Evolutionary conservation across 1,140 invertebrate species (phyloP), one percentile per base, ranked within the genome.

Genomic region (Helicorthomorpha holstii): DNA sequence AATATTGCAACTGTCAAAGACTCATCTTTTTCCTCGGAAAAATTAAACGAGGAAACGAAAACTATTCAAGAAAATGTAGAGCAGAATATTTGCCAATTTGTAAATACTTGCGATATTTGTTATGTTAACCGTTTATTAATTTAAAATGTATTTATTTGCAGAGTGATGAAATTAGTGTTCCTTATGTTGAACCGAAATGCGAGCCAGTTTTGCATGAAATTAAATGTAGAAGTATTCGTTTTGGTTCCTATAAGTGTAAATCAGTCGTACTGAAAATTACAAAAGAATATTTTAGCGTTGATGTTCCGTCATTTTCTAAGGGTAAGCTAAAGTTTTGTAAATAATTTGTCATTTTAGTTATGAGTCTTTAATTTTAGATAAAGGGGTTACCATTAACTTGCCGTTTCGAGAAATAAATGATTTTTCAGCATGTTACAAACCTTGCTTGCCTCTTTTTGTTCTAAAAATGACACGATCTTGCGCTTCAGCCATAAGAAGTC

Each of bases 381-480:
- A 34, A 34, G 16, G 7, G 29, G 29, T 34, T 7, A 34, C 29
- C 16, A 16, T 34, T 7, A 7, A 16, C 7, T 7, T 34, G 7
- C 7, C 7, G 29, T 34, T 34, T 7, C 7, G 16, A 34, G 29
- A 34, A 7, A 34, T 34, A 34, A 34, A 7, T 7, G 29, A 16
- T 7, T 7, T 16, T 34, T 7, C 16, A 16, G 16, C 16, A 34
- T 7, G 83, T 70, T 82, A 84, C 69, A 76, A 78, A 3, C 81
- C 79, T 61, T 64, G 67, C 10, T 70, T 83, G 61, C 80, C 83
- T 1, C 76, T 87, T 1, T 66, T 90, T 49, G 86, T 88, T 68
- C 74, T 88, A 59, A 83, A 85, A 59, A 76, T 81, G 24, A 75
- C 75, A 51, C 71, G 72, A 45, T 70, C 64, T 29, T 79, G 76